Evolutionary conservation across 2,113 vertebrate genomes (phyloP).

Genomic region (Varanus komodoensis): DNA sequence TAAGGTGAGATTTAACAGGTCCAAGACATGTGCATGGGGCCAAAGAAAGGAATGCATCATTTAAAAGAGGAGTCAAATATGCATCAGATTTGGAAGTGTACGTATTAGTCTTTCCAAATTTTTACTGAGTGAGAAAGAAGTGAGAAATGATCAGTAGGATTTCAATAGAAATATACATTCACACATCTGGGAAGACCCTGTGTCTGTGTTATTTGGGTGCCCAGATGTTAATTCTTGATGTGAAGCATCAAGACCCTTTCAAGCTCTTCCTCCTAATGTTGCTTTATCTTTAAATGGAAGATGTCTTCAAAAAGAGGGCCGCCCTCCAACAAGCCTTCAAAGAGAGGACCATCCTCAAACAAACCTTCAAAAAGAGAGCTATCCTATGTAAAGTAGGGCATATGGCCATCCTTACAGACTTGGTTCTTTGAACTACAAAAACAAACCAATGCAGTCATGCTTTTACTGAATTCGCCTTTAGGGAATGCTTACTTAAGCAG

Average conservation of each 20-base stretch:
- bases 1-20: neutral
- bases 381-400: neutral
- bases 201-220: too few species aligned
- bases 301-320: too few species aligned
- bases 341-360: neutral
- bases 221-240: neutral
- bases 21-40: neutral
- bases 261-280: too few species aligned
- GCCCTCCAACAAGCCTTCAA: neutral
- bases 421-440: neutral
- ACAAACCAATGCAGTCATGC: neutral
- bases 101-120: too few species aligned
- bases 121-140: too few species aligned
- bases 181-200: too few species aligned
- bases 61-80: neutral
- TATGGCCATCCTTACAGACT: neutral
- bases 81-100: too few species aligned
- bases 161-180: too few species aligned
- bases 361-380: too few species aligned
- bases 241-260: neutral
- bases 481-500: neutral
- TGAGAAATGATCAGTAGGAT: too few species aligned
- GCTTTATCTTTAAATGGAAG: too few species aligned
- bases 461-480: neutral
- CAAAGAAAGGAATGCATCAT: neutral